These are phyloP conservation scores for Neomonachus schauinslandi DNA, from an alignment of 2,113 vertebrate species.

Conservation along the genomic window DNA sequence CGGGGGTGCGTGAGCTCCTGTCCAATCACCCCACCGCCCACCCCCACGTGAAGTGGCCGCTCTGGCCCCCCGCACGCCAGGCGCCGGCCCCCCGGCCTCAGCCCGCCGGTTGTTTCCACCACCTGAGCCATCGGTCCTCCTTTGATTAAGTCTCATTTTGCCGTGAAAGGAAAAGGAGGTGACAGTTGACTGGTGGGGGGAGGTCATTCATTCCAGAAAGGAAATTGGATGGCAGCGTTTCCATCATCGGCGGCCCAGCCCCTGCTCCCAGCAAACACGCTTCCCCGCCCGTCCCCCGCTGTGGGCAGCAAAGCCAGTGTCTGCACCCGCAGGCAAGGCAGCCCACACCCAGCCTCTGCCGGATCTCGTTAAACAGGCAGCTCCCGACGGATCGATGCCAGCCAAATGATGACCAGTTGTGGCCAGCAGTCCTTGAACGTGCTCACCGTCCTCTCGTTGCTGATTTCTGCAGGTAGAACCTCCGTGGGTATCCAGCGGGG, in stretches of 20 bases:
- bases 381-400: constrained; percentile 89
- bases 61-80: accelerated
- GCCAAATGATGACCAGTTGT: constrained; percentile 97
- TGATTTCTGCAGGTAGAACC: constrained; percentile 93
- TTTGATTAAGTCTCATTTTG: constrained; percentile 17
- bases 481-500: accelerated
- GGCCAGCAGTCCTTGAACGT: constrained; percentile 93
- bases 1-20: accelerated
- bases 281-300: background rate
- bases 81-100: background rate
- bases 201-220: background rate
- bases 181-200: background rate
- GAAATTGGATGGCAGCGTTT: background rate
- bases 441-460: constrained; percentile 92
- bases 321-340: background rate
- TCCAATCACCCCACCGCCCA: background rate
- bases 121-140: background rate
- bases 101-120: background rate
- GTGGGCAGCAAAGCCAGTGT: background rate
- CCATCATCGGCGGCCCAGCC: accelerated
- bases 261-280: accelerated
- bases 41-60: accelerated
- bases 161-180: background rate
- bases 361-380: constrained; percentile 82
- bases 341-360: background rate